A percentile compares a stretch with the other conserved stretches of the same genome.
phyloP scores from a whole-genome alignment of 2,888 invertebrate genomes.

The Eurytoma adleriae region DNA sequence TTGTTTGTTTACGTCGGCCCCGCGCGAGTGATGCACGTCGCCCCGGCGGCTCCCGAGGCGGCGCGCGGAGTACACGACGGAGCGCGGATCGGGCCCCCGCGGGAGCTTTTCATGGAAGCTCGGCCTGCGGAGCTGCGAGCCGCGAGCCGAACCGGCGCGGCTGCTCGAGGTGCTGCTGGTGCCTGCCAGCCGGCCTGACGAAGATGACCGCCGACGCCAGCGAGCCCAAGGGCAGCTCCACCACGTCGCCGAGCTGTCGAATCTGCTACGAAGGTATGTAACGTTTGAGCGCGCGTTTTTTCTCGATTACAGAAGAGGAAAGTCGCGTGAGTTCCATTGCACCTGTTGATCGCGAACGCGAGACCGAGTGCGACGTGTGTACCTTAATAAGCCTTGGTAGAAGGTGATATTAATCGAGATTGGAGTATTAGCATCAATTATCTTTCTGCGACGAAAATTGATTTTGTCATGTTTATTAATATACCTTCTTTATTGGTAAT shows the following conservation, averaged over 20 bases:
- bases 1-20: background rate
- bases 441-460: background rate
- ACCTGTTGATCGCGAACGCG: too few species aligned
- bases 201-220: constrained; percentile 41
- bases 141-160: background rate
- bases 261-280: constrained; percentile 77
- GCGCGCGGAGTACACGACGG: background rate
- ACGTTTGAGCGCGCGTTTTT: too few species aligned
- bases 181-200: background rate
- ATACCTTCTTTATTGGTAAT: too few species aligned
- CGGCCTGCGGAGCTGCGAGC: background rate
- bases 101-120: constrained; percentile 52
- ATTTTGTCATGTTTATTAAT: background rate
- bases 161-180: background rate
- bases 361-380: too few species aligned
- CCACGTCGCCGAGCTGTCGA: constrained; percentile 70
- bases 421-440: too few species aligned
- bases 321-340: too few species aligned
- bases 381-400: too few species aligned
- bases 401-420: too few species aligned
- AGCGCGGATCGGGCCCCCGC: constrained; percentile 9
- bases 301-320: too few species aligned
- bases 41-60: background rate
- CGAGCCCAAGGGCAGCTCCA: background rate
- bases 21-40: background rate